Percentiles rank a stretch among this genome's conserved stretches.
Conservation (phyloP, 2,797 vertebrate species). For the Eremophila alpestris region DNA sequence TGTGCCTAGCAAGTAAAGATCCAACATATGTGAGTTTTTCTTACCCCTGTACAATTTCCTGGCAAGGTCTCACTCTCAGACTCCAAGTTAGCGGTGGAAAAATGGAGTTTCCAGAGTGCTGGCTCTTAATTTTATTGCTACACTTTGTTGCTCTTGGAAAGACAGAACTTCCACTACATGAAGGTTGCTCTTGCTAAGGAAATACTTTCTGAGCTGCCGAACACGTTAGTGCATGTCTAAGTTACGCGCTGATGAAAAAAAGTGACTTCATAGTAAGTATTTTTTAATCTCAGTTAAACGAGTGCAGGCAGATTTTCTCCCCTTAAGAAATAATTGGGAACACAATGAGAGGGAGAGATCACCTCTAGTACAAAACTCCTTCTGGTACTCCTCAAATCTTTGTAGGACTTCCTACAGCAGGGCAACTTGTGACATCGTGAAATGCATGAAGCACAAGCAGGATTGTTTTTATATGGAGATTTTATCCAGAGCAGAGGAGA, state of each 20-base stretch:
- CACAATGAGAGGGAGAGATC: not conserved
- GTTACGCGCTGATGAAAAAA: constrained; percentile 25
- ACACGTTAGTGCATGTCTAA: constrained; percentile 26
- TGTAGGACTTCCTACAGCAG: not conserved
- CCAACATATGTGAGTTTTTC: not conserved
- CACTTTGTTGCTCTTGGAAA: constrained; percentile 49
- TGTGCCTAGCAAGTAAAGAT: not conserved
- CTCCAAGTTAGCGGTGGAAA: not conserved
- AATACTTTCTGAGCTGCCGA: constrained; percentile 44
- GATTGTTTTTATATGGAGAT: not conserved
- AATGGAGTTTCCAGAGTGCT: constrained; percentile 43
- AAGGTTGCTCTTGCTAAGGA: constrained; percentile 27
- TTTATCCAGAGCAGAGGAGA: not conserved
- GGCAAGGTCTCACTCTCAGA: not conserved
- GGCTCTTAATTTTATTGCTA: constrained; percentile 49
- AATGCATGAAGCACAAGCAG: not conserved
- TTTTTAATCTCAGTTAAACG: constrained; percentile 41
- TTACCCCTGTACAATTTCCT: constrained; percentile 11
- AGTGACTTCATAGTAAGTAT: constrained; percentile 53
- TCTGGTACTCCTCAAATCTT: not conserved
- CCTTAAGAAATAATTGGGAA: constrained; percentile 45
- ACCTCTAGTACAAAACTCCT: not conserved
- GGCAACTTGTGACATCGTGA: not conserved
- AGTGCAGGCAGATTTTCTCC: constrained; percentile 36
- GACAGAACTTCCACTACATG: constrained; percentile 33